Evolutionary conservation across 2,797 vertebrate species (phyloP).

Genomic region (Phrynocephalus guinanensis): DNA sequence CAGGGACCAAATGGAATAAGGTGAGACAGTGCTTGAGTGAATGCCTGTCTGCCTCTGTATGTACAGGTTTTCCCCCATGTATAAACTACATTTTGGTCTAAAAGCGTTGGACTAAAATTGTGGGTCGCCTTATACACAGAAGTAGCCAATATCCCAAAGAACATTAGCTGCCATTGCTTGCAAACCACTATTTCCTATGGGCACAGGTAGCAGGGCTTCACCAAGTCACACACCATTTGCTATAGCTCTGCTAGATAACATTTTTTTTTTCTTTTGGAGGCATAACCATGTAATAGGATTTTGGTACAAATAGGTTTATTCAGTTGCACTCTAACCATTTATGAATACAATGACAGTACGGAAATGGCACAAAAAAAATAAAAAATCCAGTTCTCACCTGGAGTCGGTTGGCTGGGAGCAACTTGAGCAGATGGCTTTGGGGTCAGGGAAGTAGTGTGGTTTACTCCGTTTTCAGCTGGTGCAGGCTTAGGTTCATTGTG

Average conservation of each 20-base stretch:
- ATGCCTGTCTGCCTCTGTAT: too few species aligned
- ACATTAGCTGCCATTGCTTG: background rate
- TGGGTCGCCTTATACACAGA: too few species aligned
- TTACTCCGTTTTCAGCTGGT: slow-evolving; percentile 93
- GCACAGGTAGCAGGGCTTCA: background rate
- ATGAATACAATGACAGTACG: background rate
- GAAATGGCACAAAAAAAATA: background rate
- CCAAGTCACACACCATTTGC: background rate
- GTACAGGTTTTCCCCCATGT: too few species aligned
- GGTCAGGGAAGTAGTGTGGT: slow-evolving; percentile 83
- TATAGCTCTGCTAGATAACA: too few species aligned
- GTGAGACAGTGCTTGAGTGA: too few species aligned
- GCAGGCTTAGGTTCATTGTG: slow-evolving; percentile 84
- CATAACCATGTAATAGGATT: too few species aligned
- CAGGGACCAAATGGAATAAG: too few species aligned
- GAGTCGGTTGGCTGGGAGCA: slow-evolving; percentile 86
- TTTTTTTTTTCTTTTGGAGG: too few species aligned
- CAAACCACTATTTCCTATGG: background rate
- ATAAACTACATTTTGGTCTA: too few species aligned
- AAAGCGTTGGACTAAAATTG: too few species aligned
- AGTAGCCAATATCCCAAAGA: too few species aligned
- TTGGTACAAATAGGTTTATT: background rate
- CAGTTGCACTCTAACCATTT: background rate
- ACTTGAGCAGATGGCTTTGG: slow-evolving; percentile 88
- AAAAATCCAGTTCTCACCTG: slow-evolving; percentile 79